A percentile compares a stretch with the other conserved stretches of the same genome.
These are phyloP conservation scores for Parotocinclus haroldoi DNA, from an alignment of 2,797 vertebrate genomes.

Conservation along the genomic window DNA sequence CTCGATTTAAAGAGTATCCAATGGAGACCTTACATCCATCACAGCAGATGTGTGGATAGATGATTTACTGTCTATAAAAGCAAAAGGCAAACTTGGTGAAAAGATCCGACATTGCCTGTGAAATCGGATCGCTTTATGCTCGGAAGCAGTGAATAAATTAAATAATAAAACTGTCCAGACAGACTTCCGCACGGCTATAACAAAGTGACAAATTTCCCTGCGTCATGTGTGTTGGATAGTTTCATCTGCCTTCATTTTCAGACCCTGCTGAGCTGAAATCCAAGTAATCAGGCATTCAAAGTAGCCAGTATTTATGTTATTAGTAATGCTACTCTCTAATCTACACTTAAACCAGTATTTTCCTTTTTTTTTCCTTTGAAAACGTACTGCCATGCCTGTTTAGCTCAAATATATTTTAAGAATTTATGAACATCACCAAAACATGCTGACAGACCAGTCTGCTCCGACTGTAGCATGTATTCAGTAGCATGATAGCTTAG, in stretches of 20 bases:
- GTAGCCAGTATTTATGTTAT: background rate
- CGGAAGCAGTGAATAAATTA: conserved; percentile 58
- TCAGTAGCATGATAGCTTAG: no score
- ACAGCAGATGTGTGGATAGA: conserved; percentile 48
- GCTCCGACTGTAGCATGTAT: no score
- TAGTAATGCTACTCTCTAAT: no score
- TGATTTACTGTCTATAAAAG: conserved; percentile 53
- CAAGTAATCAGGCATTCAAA: conserved; percentile 4
- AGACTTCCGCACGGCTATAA: conserved; percentile 47
- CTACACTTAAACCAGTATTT: conserved; percentile 8
- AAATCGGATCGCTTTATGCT: conserved; percentile 63
- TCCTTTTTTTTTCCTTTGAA: no score
- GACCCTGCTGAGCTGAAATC: conserved; percentile 11
- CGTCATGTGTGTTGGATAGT: conserved; percentile 21
- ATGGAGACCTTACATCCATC: conserved; percentile 56
- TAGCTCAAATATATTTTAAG: no score
- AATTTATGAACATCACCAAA: no score
- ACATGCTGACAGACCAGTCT: no score
- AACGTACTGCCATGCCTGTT: no score
- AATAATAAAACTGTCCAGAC: conserved; percentile 62
- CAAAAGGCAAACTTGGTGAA: conserved; percentile 49
- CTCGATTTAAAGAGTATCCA: conserved; percentile 56
- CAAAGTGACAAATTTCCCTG: conserved; percentile 34
- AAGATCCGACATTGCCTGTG: conserved; percentile 60
- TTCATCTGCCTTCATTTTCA: conserved; percentile 10